Conservation (phyloP, 2,888 invertebrate genomes). For the Eledone cirrhosa region DNA sequence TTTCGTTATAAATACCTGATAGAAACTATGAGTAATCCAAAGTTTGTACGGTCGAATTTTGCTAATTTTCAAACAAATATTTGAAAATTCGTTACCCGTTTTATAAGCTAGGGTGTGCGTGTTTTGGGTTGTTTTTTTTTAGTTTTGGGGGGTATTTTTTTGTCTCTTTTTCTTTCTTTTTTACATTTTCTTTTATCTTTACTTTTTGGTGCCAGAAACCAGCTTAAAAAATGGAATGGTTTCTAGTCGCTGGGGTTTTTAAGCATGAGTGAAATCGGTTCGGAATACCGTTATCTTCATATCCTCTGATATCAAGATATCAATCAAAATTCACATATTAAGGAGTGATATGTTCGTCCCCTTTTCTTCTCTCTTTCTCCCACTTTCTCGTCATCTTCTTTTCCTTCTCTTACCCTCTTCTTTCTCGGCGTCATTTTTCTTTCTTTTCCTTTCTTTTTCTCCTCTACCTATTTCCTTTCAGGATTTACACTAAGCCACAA, state of each 20-base stretch:
- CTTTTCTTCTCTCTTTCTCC: not conserved
- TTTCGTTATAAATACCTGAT: too few relatives aligned
- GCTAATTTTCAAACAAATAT: too few relatives aligned
- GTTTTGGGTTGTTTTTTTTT: too few relatives aligned
- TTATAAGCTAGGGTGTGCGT: too few relatives aligned
- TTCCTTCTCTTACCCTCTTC: not conserved
- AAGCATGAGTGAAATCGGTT: not conserved
- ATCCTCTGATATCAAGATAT: not conserved
- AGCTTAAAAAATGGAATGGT: not conserved
- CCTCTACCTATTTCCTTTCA: not conserved
- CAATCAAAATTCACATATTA: not conserved
- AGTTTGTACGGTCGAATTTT: too few relatives aligned
- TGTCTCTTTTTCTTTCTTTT: not conserved
- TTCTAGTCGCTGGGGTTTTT: not conserved
- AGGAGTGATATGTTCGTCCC: not conserved
- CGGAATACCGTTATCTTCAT: not conserved
- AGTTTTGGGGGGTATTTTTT: not conserved
- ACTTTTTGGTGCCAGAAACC: not conserved
- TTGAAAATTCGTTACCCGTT: too few relatives aligned
- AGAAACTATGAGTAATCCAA: too few relatives aligned
- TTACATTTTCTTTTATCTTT: not conserved
- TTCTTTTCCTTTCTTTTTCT: not conserved
- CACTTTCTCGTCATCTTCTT: not conserved
- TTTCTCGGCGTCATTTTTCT: not conserved
- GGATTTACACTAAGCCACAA: too few relatives aligned